phyloP scores from a whole-genome alignment of 2,113 vertebrate genomes.

The Plectropomus leopardus region DNA sequence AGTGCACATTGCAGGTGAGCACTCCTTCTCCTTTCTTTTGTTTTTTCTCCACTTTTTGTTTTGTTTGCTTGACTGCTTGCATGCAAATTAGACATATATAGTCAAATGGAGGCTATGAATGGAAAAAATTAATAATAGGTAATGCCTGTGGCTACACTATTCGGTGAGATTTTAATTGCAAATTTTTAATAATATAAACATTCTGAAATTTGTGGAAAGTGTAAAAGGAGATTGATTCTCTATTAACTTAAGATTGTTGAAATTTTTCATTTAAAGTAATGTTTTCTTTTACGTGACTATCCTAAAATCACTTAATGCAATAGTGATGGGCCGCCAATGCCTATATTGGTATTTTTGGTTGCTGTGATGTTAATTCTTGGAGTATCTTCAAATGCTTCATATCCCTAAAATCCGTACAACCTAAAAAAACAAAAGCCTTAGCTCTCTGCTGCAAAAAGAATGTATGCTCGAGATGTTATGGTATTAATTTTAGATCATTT shows the following conservation, averaged over 20 bases:
- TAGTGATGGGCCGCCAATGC: too few relatives aligned
- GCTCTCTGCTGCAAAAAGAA: too few relatives aligned
- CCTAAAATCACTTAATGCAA: background rate
- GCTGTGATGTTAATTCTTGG: too few relatives aligned
- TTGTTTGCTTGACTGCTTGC: constrained; percentile 45
- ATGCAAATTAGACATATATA: constrained; percentile 70
- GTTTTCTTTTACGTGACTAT: background rate
- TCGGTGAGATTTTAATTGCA: too few relatives aligned
- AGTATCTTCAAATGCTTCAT: too few relatives aligned
- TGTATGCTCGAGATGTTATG: too few relatives aligned
- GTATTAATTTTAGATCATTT: too few relatives aligned
- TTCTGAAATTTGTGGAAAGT: too few relatives aligned
- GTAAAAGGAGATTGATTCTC: background rate
- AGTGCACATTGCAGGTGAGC: constrained; percentile 82
- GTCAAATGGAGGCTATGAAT: constrained; percentile 48
- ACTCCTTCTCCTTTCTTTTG: constrained; percentile 41
- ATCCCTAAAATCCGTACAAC: too few relatives aligned
- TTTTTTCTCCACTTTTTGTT: constrained; percentile 54
- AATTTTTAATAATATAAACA: constrained; percentile 1
- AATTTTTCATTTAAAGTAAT: background rate
- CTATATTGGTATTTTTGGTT: too few relatives aligned
- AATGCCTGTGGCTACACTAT: background rate
- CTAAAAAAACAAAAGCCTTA: too few relatives aligned
- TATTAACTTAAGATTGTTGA: background rate
- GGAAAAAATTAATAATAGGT: constrained; percentile 34